Conservation (phyloP, 2,797 vertebrate genomes). For the Galagoides demidoff region DNA sequence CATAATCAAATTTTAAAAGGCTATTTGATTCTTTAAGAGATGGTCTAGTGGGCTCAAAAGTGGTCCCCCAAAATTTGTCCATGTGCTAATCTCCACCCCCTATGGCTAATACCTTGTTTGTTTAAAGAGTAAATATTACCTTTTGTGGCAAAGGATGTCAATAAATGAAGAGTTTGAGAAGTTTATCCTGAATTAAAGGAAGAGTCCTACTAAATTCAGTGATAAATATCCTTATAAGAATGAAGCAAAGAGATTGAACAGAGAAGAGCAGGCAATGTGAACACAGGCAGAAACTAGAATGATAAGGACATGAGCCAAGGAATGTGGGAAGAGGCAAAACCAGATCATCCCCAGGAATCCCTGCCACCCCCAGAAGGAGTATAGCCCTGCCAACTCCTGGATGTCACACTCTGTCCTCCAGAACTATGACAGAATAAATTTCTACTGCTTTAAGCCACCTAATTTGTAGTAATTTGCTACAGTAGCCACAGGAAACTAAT, state of each 20-base stretch:
- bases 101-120: background rate
- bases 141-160: background rate
- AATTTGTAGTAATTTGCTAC: background rate
- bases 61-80: background rate
- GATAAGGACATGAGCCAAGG: background rate
- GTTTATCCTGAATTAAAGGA: background rate
- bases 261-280: background rate
- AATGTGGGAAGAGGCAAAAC: background rate
- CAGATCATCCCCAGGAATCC: rapidly evolving
- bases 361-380: background rate
- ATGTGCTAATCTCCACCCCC: background rate
- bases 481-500: background rate
- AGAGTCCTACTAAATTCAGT: background rate
- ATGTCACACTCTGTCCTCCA: background rate
- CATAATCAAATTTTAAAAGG: background rate
- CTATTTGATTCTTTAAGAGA: background rate
- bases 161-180: background rate
- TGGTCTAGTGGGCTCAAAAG: background rate
- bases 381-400: background rate
- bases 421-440: background rate
- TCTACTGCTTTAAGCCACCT: background rate
- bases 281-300: background rate
- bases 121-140: background rate
- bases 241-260: background rate
- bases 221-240: background rate